phyloP scores from a whole-genome alignment of 2,888 invertebrate species.

The Galeopsomyia nigrocyanea region DNA sequence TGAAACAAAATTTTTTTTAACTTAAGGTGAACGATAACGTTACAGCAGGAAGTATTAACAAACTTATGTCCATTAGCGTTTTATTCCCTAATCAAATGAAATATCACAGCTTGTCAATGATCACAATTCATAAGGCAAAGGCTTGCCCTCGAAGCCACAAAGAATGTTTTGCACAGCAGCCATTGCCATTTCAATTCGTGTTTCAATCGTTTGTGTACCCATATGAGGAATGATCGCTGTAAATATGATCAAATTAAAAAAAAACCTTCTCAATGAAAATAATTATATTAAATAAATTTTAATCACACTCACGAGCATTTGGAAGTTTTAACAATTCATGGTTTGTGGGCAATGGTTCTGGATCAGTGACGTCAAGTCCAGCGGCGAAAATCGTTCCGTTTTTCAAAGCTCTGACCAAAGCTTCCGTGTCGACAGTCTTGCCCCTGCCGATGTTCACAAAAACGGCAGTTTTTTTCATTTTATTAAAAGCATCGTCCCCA shows the following conservation, averaged over 20 bases:
- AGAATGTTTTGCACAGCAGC: conserved; percentile 85
- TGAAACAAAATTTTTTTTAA: no score
- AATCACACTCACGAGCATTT: conserved; percentile 86
- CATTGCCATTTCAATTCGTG: conserved; percentile 83
- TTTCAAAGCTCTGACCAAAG: conserved; percentile 83
- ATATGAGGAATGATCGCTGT: conserved; percentile 88
- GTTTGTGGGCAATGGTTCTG: conserved; percentile 88
- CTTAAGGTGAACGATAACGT: no score
- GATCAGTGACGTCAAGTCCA: conserved; percentile 91
- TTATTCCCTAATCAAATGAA: no score
- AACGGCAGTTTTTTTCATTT: conserved; percentile 83
- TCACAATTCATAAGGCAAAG: conserved; percentile 71
- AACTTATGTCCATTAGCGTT: no score
- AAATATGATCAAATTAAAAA: conserved; percentile 53
- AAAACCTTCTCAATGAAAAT: not conserved
- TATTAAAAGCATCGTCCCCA: conserved; percentile 75
- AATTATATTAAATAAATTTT: not conserved
- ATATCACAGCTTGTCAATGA: no score
- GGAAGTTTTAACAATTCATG: conserved; percentile 82
- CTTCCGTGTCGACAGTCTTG: conserved; percentile 83
- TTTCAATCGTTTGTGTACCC: conserved; percentile 84
- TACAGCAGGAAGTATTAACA: no score
- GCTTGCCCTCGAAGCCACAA: conserved; percentile 79
- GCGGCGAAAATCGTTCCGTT: conserved; percentile 85
- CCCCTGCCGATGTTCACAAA: conserved; percentile 85